A percentile compares a stretch with the other conserved stretches of the same genome.
Evolutionary conservation across 1,140 invertebrate genomes (phyloP).

Genomic region (Anadara kagoshimensis): DNA sequence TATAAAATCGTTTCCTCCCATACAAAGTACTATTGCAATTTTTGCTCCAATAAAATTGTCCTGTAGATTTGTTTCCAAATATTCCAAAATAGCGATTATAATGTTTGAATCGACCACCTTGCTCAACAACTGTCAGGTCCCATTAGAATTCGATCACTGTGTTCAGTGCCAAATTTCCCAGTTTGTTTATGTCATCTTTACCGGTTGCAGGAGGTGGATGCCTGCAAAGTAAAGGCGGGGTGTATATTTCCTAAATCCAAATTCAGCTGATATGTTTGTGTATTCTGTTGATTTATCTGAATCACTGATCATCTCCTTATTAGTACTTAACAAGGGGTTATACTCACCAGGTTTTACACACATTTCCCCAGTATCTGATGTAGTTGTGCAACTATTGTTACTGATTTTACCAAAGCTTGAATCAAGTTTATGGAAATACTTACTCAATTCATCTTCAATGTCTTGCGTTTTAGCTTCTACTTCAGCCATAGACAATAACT

Average conservation of each 20-base stretch:
- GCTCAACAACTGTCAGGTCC: conserved; percentile 21
- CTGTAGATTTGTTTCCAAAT: not conserved
- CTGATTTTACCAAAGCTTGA: too few species aligned
- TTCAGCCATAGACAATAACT: too few species aligned
- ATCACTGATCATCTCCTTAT: too few species aligned
- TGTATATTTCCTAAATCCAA: not conserved
- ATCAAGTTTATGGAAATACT: too few species aligned
- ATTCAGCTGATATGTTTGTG: not conserved
- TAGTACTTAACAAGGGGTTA: too few species aligned
- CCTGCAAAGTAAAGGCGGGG: not conserved
- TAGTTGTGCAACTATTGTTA: too few species aligned
- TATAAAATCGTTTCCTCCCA: conserved; percentile 10
- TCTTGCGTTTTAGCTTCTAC: too few species aligned
- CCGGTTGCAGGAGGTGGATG: conserved; percentile 6
- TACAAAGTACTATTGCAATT: not conserved
- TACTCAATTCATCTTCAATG: too few species aligned
- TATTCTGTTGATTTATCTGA: not conserved
- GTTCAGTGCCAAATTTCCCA: not conserved
- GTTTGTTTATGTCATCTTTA: not conserved
- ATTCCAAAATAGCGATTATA: not conserved
- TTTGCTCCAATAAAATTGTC: not conserved
- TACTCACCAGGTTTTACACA: too few species aligned
- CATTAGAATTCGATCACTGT: conserved; percentile 17
- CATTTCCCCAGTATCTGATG: too few species aligned
- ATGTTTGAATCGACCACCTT: conserved; percentile 8